Evolutionary conservation across 2,888 invertebrate species (phyloP).

Genomic region (Cetonia aurata): DNA sequence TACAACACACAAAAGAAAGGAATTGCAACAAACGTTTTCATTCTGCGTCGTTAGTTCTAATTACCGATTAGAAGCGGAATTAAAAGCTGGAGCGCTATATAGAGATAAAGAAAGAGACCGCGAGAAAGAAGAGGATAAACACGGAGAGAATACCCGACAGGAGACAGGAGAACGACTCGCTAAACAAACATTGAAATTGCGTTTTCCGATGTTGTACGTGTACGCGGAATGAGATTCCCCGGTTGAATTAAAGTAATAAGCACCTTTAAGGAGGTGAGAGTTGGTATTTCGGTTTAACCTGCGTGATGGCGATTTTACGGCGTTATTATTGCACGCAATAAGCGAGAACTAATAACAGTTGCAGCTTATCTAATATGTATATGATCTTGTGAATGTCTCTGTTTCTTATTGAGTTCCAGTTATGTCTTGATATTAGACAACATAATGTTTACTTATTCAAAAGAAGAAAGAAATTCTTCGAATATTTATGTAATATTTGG

Average conservation of each 20-base stretch:
- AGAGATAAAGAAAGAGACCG: too few species aligned
- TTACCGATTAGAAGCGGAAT: slow-evolving; percentile 12
- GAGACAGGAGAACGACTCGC: background rate
- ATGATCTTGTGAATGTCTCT: too few species aligned
- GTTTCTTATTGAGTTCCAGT: too few species aligned
- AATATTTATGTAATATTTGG: too few species aligned
- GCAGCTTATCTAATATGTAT: background rate
- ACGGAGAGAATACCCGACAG: too few species aligned
- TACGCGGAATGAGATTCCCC: background rate
- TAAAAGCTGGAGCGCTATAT: background rate
- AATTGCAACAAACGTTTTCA: background rate
- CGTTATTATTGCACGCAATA: slow-evolving; percentile 11
- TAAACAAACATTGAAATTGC: slow-evolving; percentile 25
- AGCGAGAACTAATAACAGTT: slow-evolving; percentile 2
- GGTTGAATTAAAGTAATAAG: slow-evolving; percentile 10
- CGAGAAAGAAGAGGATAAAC: too few species aligned
- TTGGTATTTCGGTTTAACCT: background rate
- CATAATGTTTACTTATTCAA: too few species aligned
- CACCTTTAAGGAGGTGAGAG: background rate
- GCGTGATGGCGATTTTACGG: slow-evolving; percentile 4
- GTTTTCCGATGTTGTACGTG: slow-evolving; percentile 12
- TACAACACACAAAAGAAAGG: too few species aligned
- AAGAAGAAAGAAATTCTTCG: too few species aligned
- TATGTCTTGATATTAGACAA: too few species aligned
- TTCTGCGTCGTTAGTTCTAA: slow-evolving; percentile 26